Evolutionary conservation across 2,113 vertebrate genomes (phyloP).

Genomic region (Brienomyrus brachyistius): DNA sequence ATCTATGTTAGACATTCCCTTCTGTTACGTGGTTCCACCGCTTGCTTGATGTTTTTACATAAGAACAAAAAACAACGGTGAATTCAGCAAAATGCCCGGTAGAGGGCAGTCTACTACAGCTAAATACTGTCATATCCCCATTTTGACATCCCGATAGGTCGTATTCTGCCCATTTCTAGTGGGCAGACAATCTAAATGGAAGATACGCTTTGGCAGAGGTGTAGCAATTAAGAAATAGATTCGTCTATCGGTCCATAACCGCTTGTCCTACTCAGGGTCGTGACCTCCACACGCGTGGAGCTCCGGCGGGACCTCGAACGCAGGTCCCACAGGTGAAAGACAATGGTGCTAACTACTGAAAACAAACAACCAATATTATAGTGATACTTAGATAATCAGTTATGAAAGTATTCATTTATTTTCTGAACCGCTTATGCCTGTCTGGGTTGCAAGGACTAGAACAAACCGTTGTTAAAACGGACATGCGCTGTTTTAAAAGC

Average conservation of each 20-base stretch:
- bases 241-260: not conserved
- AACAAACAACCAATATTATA: not conserved
- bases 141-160: not conserved
- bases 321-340: not conserved
- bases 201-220: not conserved
- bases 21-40: not conserved
- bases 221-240: not conserved
- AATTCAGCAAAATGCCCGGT: not conserved
- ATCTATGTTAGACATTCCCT: not conserved
- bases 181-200: not conserved
- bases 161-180: not conserved
- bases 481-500: not conserved
- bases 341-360: not conserved
- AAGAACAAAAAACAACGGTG: not conserved
- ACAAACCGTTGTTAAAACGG: not conserved
- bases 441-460: not conserved
- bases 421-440: not conserved
- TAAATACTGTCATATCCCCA: not conserved
- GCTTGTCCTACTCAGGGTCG: not conserved
- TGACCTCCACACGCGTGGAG: not conserved
- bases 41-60: not conserved
- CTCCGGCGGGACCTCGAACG: not conserved
- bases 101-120: conserved; percentile 4
- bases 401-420: not conserved
- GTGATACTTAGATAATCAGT: not conserved